Evolutionary conservation across 2,888 invertebrate species (phyloP), one percentile per base, ranked within the genome.

Genomic region (Dynastes hyllus): DNA sequence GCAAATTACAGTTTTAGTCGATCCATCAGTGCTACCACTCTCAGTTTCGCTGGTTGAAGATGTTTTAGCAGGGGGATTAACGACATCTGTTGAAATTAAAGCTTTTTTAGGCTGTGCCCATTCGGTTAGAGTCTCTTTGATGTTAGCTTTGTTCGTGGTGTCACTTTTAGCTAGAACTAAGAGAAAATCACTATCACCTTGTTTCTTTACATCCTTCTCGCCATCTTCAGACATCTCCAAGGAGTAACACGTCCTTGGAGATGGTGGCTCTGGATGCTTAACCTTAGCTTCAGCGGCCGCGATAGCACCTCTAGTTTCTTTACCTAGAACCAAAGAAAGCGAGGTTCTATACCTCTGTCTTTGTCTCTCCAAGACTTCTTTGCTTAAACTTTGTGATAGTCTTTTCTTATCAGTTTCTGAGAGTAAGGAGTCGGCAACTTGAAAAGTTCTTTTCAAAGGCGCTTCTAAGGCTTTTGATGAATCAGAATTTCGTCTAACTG

Each of bases 381-480:
- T 93, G 83, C 95, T 93, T 4, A 96, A 89, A 1, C 92, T 93
- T 88, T 94, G 92, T 0, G 95, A 95, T 75, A 95, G 90, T 82
- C 92, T 91, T 85, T 92, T 92, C 85, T 95, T 96, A 84, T 95
- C 95, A 50, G 90, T 91, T 89, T 95, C 95, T 61, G 92, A 92
- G 84, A 79, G 40, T 3, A 51, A n/a, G 27, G 27, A 9, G 50
- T 69, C 27, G 50, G 4, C n/a, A 27, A 69, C 50, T 2, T 53
- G 53, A 11, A 69, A 69, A 9, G 50, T 29, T 27, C 69, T 50
- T 6, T 27, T 50, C 50, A 53, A 16, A 8, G 55, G 8, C 3
- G 2, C n/a, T 9, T 40, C 37, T 6, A 55, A 66, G 32, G 69
- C 4, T 65, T 79, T 76, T 1, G 58, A 73, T 1, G 81, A 76